Conservation (phyloP, 2,888 invertebrate species). For the Eupithecia insigniata region DNA sequence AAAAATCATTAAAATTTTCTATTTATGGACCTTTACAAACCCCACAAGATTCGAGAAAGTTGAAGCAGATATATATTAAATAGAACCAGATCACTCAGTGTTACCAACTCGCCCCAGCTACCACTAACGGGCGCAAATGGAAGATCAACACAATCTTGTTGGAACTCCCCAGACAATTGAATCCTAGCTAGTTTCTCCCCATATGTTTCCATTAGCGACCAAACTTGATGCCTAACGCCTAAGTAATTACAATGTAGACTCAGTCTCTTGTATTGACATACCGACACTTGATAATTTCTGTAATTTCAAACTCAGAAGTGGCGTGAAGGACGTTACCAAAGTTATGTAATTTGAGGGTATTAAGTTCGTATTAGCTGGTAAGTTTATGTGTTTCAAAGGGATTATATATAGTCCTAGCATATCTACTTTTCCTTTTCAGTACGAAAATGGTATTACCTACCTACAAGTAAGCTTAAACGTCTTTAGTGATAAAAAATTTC, state of each 20-base stretch:
- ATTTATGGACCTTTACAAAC: neutral
- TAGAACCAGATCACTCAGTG: conserved; percentile 2
- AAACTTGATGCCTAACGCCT: conserved; percentile 18
- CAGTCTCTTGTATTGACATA: conserved; percentile 13
- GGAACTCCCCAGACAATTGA: conserved; percentile 21
- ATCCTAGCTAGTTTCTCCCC: conserved; percentile 9
- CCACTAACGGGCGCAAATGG: conserved; percentile 7
- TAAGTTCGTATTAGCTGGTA: conserved; percentile 11
- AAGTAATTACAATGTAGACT: conserved; percentile 12
- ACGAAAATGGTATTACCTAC: too few relatives aligned
- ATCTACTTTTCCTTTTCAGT: too few relatives aligned
- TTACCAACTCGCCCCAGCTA: neutral
- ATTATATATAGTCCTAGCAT: too few relatives aligned
- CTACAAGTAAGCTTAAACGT: too few relatives aligned
- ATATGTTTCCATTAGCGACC: conserved; percentile 23
- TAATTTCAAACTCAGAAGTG: conserved; percentile 3
- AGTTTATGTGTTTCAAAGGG: conserved; percentile 6
- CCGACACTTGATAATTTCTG: conserved; percentile 21
- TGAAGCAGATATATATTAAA: neutral
- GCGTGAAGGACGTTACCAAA: neutral
- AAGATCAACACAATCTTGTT: conserved; percentile 15
- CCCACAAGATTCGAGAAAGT: neutral
- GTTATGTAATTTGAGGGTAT: conserved; percentile 10
- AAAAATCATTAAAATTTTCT: neutral
- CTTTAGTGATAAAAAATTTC: too few relatives aligned